Base-by-base conservation (phyloP, 2,113 vertebrate species). In the Malurus elegans region DNA sequence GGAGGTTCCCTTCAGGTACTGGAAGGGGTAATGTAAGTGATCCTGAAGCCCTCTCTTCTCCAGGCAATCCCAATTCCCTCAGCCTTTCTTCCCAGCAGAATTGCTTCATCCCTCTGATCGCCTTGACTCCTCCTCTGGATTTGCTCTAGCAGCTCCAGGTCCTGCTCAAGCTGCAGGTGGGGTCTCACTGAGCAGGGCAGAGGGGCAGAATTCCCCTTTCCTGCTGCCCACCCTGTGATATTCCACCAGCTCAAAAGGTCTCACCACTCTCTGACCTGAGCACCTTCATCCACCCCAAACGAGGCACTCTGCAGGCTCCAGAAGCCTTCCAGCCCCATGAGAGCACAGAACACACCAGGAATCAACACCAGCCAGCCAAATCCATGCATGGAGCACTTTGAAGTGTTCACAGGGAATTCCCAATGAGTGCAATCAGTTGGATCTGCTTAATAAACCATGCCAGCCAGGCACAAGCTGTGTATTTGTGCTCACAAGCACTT, bases 361-460 rank as follows among this genome's bases (percentile, higher is more conserved):
- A 67, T 64, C 69, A 14, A 58, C 0, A 12, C 14, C 5, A 44
- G 56, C 83, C 56, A 84, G 32, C 40, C 70, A 57, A 88, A 66
- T 34, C 94, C 44, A 86, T 29, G 74, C 82, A 13, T 9, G 7
- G 48, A 93, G 45, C 10, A 20, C 91, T 85, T 69, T 71, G 88
- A 92, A 86, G 72, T 58, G 79, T 14, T 93, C 96, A 70, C 47
- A 96, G 88, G 75, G 91, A 96, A 96, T 86, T 93, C 92, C 92
- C 96, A 92, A 40, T 4, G 92, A 94, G 92, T 36, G 65, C 91
- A 72, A 91, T 6, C 36, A 84, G 15, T 48, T 87, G 82, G 40
- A 75, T 25, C 73, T 85, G 82, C 84, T 91, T 45, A 89, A 96
- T 85, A 87, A 96, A 81, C 57, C 92, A 74, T 8, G 32, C 42